phyloP scores from a whole-genome alignment of 2,888 invertebrate genomes.

The Dastarcus helophoroides region DNA sequence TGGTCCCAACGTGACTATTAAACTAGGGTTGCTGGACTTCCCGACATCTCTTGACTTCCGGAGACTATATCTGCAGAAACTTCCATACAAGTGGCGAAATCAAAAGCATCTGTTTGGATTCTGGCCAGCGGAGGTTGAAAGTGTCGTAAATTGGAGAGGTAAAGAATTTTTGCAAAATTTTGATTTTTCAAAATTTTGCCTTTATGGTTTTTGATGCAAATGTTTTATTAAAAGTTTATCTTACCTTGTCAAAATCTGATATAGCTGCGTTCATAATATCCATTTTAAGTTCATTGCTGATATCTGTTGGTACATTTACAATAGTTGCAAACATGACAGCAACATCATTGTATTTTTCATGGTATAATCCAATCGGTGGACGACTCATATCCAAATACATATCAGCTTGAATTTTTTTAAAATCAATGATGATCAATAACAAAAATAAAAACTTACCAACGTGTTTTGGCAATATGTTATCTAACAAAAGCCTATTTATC shows the following conservation, averaged over 20 bases:
- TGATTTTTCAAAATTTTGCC: too few species aligned
- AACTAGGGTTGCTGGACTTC: too few species aligned
- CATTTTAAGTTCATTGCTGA: constrained; percentile 41
- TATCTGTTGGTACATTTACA: constrained; percentile 32
- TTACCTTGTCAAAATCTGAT: constrained; percentile 82
- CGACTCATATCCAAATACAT: constrained; percentile 62
- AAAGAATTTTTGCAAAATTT: too few species aligned
- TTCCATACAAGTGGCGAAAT: too few species aligned
- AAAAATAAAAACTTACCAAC: constrained; percentile 53
- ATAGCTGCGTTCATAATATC: constrained; percentile 76
- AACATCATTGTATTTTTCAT: constrained; percentile 77
- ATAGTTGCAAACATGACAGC: constrained; percentile 96
- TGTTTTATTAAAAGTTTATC: too few species aligned
- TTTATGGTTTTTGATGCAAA: too few species aligned
- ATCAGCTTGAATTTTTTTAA: constrained; percentile 46
- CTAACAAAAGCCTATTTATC: constrained; percentile 77
- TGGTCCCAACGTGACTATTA: too few species aligned
- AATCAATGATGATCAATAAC: constrained; percentile 1
- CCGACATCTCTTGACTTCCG: too few species aligned
- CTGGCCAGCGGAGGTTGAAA: too few species aligned
- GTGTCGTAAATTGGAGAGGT: too few species aligned
- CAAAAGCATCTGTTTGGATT: too few species aligned
- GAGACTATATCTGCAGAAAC: too few species aligned
- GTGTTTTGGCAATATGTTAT: constrained; percentile 87
- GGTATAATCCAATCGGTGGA: constrained; percentile 61